Percentiles rank a stretch among this genome's conserved stretches.
Conservation (phyloP, 2,888 invertebrate genomes). For the Drosophila suboccidentalis region DNA sequence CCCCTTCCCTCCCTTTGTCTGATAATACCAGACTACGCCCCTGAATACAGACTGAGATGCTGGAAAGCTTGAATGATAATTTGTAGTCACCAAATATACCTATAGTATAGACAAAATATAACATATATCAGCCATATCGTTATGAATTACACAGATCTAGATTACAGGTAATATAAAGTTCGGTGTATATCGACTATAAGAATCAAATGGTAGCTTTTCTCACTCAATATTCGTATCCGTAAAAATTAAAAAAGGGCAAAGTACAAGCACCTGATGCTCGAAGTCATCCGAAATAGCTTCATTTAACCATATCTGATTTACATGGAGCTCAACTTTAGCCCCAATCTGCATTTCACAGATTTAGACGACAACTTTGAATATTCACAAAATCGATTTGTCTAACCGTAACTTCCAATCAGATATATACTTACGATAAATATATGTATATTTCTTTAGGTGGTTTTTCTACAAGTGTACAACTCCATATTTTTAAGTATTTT, state of each 20-base stretch:
- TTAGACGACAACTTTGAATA: neutral
- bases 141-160: neutral
- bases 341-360: neutral
- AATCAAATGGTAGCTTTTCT: no score
- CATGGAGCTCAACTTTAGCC: neutral
- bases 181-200: no score
- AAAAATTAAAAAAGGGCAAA: neutral
- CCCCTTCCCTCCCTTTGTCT: neutral
- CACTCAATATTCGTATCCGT: no score
- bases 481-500: no score
- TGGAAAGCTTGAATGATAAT: neutral
- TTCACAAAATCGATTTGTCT: neutral
- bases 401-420: neutral
- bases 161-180: neutral
- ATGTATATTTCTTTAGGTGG: neutral
- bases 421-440: neutral
- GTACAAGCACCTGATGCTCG: neutral
- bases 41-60: neutral
- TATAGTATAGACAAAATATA: neutral
- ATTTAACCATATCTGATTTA: neutral
- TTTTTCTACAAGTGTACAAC: neutral
- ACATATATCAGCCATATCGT: neutral
- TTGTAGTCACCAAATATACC: neutral
- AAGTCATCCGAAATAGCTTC: neutral
- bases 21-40: neutral